Percentiles rank a stretch among this genome's conserved stretches.
Conservation (phyloP, 2,113 vertebrate genomes). For the Oryzias melastigma region DNA sequence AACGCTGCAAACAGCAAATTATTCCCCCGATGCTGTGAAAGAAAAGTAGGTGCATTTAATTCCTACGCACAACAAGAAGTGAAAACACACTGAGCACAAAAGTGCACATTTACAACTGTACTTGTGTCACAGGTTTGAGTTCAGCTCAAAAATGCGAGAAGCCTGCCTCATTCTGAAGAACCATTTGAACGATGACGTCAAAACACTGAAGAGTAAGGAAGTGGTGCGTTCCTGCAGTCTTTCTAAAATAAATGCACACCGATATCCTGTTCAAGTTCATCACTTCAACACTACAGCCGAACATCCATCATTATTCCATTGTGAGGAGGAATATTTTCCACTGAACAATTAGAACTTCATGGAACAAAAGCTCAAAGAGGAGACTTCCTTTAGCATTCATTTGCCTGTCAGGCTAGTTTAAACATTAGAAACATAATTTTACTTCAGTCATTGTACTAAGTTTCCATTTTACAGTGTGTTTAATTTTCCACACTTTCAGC, state of each 20-base stretch:
- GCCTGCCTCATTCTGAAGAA: conserved; percentile 86
- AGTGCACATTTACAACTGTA: background rate
- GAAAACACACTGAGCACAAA: background rate
- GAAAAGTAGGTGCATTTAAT: conserved; percentile 80
- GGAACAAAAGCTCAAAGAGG: conserved; percentile 1
- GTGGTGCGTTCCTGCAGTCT: conserved; percentile 77
- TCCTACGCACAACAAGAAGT: too few relatives aligned
- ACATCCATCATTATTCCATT: too few relatives aligned
- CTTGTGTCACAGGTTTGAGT: conserved; percentile 81
- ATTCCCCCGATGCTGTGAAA: conserved; percentile 70
- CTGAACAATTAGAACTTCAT: conserved; percentile 5
- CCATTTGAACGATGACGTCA: conserved; percentile 81
- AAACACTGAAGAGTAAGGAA: conserved; percentile 81
- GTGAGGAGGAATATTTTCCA: too few relatives aligned
- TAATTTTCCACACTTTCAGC: conserved; percentile 57
- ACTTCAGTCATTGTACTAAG: background rate
- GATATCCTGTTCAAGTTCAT: background rate
- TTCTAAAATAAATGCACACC: conserved; percentile 15
- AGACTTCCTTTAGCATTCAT: too few relatives aligned
- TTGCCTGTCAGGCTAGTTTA: too few relatives aligned
- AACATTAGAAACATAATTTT: too few relatives aligned
- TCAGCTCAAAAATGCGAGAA: conserved; percentile 90
- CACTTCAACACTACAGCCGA: background rate
- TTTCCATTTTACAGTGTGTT: background rate
- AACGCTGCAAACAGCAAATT: conserved; percentile 23